Evolutionary conservation across 2,797 vertebrate genomes (phyloP).

Genomic region (Aythya fuligula): DNA sequence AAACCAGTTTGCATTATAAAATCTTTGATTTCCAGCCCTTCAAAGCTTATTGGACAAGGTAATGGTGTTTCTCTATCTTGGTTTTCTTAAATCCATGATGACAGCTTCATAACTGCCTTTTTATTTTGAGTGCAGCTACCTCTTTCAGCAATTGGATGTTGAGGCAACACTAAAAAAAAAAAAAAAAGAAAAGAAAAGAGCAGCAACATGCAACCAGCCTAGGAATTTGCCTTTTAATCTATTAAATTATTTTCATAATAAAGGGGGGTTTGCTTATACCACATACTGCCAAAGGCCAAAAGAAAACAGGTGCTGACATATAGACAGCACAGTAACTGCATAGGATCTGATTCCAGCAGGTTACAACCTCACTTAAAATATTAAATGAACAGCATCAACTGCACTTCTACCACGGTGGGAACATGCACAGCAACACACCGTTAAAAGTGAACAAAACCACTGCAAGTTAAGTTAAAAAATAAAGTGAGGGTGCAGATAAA

Average conservation of each 20-base stretch:
- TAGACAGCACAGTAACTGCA: background rate
- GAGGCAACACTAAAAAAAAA: background rate
- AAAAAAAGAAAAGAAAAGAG: too few relatives aligned
- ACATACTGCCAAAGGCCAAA: background rate
- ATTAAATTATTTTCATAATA: too few relatives aligned
- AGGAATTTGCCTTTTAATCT: background rate
- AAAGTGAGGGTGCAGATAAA: too few relatives aligned
- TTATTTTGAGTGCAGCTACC: background rate
- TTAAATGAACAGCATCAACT: background rate
- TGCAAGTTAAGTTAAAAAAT: background rate
- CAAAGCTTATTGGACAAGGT: background rate
- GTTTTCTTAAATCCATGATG: background rate
- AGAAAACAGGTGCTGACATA: background rate
- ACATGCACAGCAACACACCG: background rate
- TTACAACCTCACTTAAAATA: background rate
- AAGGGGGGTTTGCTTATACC: background rate
- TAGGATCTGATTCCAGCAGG: background rate
- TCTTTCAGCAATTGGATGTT: background rate
- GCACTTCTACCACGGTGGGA: background rate
- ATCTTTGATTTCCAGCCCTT: background rate
- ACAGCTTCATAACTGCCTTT: background rate
- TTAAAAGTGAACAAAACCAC: background rate
- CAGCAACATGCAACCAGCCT: background rate
- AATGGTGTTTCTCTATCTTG: background rate
- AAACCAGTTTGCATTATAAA: background rate